Evolutionary conservation across 2,113 vertebrate species (phyloP).

Genomic region (Emydura subglobosa): DNA sequence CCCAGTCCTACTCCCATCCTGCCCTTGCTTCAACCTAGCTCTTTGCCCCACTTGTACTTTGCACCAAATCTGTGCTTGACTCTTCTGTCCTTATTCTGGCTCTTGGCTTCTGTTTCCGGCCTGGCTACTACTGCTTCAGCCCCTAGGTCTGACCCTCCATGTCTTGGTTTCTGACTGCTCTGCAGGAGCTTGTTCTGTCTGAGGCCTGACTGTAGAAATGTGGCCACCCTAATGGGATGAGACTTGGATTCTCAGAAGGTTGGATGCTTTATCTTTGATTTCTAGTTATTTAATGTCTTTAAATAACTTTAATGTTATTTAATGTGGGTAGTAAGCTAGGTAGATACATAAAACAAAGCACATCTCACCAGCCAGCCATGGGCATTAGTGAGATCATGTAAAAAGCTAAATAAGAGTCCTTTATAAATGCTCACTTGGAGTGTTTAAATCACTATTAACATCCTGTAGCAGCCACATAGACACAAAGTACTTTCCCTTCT

Average conservation of each 20-base stretch:
- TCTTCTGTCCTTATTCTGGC: not conserved
- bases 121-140: not conserved
- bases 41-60: not conserved
- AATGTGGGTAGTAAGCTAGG: not conserved
- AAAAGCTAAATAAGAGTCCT: not conserved
- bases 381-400: not conserved
- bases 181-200: not conserved
- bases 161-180: not conserved
- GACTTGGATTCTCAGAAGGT: not conserved
- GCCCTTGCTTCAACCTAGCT: not conserved
- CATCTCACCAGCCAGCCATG: not conserved
- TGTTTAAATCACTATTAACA: not conserved
- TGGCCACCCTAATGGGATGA: not conserved
- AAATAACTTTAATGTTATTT: too few relatives aligned
- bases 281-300: not conserved
- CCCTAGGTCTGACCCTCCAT: not conserved
- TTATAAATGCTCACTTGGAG: not conserved
- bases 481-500: not conserved
- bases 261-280: not conserved
- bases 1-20: not conserved
- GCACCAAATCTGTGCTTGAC: not conserved
- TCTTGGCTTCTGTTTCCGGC: not conserved
- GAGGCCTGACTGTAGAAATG: not conserved
- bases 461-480: not conserved
- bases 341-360: not conserved